Base-by-base conservation (phyloP, 2,888 invertebrate species). In the Agrotis puta region DNA sequence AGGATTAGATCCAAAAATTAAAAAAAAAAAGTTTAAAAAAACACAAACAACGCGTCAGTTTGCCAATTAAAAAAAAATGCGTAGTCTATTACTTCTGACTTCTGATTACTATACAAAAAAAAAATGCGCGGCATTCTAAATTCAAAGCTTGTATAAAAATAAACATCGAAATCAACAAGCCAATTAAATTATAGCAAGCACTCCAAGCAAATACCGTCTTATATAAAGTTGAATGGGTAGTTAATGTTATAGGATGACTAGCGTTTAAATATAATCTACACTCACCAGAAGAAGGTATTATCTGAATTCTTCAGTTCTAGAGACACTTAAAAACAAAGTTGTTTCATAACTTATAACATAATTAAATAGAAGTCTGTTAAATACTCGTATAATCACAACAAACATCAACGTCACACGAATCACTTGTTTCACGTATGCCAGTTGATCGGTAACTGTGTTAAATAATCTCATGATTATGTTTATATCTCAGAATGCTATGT, bases 401-500 rank as follows among this genome's bases (percentile, higher is more conserved):
- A 45, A n/a, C 27, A 14, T 22, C 45, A 20, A 43, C 16, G 18
- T 48, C 47, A 61, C 69, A 59, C 61, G 53, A 64, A 50, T 67
- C 70, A 79, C 83, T 77, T 83, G 83, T 82, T 67, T 70, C 70
- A 82, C 61, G 77, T 76, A 62, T 81, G 83, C 77, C 75, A 71
- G 88, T 82, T 79, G 86, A 87, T 87, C 83, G 78, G 70, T 81
- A 77, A 93, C 91, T 92, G 92, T 82, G 81, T 85, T 86, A 72
- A 84, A 88, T 88, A 87, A 87, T 86, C 82, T 81, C 76, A 86
- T 83, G 84, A 91, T 91, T 88, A 90, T 88, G 90, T 91, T 89
- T 76, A 70, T 93, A 91, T 88, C 87, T 81, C 84, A 83, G 89
- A 90, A 90, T 87, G 69, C 63, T 94, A 94, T 94, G 95, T 91